Percentiles rank a stretch among this genome's conserved stretches.
These are phyloP conservation scores for Chydorus sphaericus DNA, from an alignment of 2,888 invertebrate species.

Conservation along the genomic window DNA sequence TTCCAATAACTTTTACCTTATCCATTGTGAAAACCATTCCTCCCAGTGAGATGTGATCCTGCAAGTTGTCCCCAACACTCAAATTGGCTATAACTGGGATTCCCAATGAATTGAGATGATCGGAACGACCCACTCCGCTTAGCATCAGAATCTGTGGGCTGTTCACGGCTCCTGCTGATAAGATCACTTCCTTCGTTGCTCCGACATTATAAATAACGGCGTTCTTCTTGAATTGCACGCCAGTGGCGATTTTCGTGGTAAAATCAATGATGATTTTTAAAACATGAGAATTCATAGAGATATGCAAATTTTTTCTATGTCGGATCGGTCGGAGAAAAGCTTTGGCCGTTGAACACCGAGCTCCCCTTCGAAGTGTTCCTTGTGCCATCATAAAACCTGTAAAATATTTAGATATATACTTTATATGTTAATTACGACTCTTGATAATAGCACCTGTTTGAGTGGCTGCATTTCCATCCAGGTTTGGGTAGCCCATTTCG, in stretches of 20 bases:
- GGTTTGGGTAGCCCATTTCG: constrained; percentile 46
- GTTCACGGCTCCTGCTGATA: constrained; percentile 60
- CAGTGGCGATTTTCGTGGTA: constrained; percentile 53
- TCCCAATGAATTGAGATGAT: constrained; percentile 39
- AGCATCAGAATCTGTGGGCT: constrained; percentile 64
- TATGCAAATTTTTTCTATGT: constrained; percentile 58
- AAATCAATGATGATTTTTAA: constrained; percentile 61
- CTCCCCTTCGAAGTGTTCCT: constrained; percentile 69
- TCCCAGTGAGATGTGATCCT: constrained; percentile 52
- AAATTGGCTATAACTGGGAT: constrained; percentile 31
- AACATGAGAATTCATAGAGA: constrained; percentile 63
- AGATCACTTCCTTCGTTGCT: constrained; percentile 60
- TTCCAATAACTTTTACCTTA: constrained; percentile 16
- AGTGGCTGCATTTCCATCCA: constrained; percentile 69
- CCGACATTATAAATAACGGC: constrained; percentile 41
- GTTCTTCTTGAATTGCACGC: constrained; percentile 62
- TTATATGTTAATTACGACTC: neutral
- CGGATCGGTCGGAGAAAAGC: constrained; percentile 68
- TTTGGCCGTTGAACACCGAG: constrained; percentile 69
- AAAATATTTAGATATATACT: neutral
- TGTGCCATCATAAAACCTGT: constrained; percentile 74
- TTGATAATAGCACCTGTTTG: constrained; percentile 51
- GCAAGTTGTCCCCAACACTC: constrained; percentile 28
- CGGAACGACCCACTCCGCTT: constrained; percentile 55
- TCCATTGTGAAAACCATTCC: constrained; percentile 42